Conservation (phyloP, 2,888 invertebrate genomes). For the Callyntrura sp. region DNA sequence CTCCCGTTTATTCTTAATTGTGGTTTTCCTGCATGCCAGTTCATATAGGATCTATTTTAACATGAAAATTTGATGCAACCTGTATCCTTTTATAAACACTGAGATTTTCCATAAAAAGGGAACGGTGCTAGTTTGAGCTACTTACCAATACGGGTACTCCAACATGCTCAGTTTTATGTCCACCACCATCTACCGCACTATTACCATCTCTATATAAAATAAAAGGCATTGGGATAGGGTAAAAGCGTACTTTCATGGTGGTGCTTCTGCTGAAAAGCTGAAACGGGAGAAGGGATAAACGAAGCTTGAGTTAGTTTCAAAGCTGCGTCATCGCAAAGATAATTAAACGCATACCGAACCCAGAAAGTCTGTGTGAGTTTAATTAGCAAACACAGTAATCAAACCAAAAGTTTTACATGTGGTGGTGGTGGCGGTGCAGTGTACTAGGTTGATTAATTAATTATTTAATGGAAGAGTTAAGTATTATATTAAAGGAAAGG, state of each 20-base stretch:
- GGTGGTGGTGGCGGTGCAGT: neutral
- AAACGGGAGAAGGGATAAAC: neutral
- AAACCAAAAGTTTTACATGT: constrained; percentile 79
- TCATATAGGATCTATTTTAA: too few relatives aligned
- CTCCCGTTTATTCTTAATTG: too few relatives aligned
- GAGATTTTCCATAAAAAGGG: too few relatives aligned
- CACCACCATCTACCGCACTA: too few relatives aligned
- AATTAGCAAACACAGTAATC: constrained; percentile 73
- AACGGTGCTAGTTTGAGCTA: too few relatives aligned
- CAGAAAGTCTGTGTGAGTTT: constrained; percentile 45
- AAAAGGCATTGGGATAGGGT: too few relatives aligned
- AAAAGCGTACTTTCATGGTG: neutral
- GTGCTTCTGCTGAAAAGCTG: neutral
- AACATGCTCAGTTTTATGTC: too few relatives aligned
- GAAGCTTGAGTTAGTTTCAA: neutral
- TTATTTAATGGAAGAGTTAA: constrained; percentile 79
- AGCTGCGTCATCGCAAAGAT: neutral
- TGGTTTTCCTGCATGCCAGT: too few relatives aligned
- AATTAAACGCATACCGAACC: constrained; percentile 64
- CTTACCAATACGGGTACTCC: too few relatives aligned
- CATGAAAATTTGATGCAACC: too few relatives aligned
- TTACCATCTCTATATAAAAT: too few relatives aligned
- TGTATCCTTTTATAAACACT: too few relatives aligned
- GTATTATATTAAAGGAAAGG: neutral
- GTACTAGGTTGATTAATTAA: constrained; percentile 78